Percentiles rank a stretch among this genome's conserved stretches.
Conservation (phyloP, 2,888 invertebrate species). For the Ochropacha duplaris region DNA sequence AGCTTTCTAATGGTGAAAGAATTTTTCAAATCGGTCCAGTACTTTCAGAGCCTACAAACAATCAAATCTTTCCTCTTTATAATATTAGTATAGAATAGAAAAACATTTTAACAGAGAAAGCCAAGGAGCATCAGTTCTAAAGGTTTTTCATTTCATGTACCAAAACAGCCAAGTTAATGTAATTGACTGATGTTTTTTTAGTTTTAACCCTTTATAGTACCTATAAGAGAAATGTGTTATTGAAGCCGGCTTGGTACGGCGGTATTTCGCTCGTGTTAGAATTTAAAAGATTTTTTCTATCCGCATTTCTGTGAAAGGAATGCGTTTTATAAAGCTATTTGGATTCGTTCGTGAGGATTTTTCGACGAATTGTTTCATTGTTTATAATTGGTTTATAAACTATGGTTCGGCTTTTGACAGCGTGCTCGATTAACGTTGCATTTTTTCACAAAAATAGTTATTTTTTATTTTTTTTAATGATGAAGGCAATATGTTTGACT, state of each 20-base stretch:
- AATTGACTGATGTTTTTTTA: constrained; percentile 66
- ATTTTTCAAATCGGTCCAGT: too few species aligned
- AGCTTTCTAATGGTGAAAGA: too few species aligned
- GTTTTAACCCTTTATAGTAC: constrained; percentile 48
- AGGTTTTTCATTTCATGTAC: constrained; percentile 53
- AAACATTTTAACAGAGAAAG: not conserved
- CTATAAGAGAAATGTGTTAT: constrained; percentile 39
- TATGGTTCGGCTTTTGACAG: not conserved
- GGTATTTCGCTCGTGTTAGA: not conserved
- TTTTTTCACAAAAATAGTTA: too few species aligned
- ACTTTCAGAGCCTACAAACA: too few species aligned
- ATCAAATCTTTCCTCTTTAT: too few species aligned
- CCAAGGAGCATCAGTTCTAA: too few species aligned
- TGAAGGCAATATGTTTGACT: too few species aligned
- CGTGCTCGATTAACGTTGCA: not conserved
- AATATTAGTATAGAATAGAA: not conserved
- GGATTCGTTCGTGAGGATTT: constrained; percentile 34
- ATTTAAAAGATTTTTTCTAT: constrained; percentile 23
- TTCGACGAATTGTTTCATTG: constrained; percentile 22
- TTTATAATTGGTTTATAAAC: constrained; percentile 5
- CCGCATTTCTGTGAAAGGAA: constrained; percentile 26
- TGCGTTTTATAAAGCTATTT: constrained; percentile 44
- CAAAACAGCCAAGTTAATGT: constrained; percentile 66
- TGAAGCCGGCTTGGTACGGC: not conserved
- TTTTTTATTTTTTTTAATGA: too few species aligned